Base-by-base conservation (phyloP, 1,140 invertebrate species). In the Brachionus koreanus region DNA sequence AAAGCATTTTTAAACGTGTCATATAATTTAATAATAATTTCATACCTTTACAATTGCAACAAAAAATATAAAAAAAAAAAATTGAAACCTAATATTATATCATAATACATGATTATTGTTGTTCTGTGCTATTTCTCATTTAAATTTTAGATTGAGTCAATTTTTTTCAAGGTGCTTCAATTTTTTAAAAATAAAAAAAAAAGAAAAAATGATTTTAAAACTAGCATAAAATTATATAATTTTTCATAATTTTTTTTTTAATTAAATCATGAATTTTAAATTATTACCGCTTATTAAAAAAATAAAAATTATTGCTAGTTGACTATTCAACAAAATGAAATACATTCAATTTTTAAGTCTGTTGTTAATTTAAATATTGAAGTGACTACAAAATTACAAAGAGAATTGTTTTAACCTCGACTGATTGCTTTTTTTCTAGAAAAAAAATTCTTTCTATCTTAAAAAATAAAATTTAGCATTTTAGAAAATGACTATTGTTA, bases 141-240 rank as follows among this genome's bases (percentile, higher is more conserved):
- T 57, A 57, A 57, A 57, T 57, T 57, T 57, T 57, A 57, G 49
- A 57, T 57, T 57, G 49, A 57, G n/a, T 57, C 49, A 57, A 57
- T 57, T 5, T 57, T 9, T 57, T 57, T 57, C 49, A 57, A 57
- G 49, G 49, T 57, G 49, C n/a, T 57, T 57, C 49, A 57, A 57
- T 57, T 57, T 57, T 49, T 12, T n/a, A n/a, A n/a, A n/a, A 46
- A 46, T n/a, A 46, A 46, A 46, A 46, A 46, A 16, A 49, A 52
- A 16, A 52, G 6, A 52, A 52, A 57, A 57, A 57, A 57, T 57
- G 49, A 57, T 57, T 57, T 57, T 57, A 57, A 57, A 57, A 57
- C 49, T 57, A 57, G 13, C 49, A 57, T 57, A 57, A 57, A 57
- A 57, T 57, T 57, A 57, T 57, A 57, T 57, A 57, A 57, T 57